A percentile compares a stretch with the other conserved stretches of the same genome.
phyloP scores from a whole-genome alignment of 1,140 invertebrate species.

The Hyphantria cunea region DNA sequence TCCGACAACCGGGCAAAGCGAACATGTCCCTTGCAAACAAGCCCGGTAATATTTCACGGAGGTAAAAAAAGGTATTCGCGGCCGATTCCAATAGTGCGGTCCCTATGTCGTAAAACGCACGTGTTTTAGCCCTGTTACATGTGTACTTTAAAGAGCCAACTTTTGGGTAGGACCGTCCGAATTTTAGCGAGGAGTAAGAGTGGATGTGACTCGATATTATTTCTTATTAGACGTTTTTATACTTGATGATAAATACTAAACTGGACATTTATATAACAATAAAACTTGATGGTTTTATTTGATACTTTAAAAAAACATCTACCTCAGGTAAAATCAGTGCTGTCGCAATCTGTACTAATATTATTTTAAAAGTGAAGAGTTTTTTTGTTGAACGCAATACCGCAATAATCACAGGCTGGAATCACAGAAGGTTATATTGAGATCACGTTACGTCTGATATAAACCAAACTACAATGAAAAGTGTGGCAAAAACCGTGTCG shows the following conservation, averaged over 20 bases:
- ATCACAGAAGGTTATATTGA: too few relatives aligned
- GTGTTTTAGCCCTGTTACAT: conserved; percentile 66
- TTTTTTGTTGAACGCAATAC: too few relatives aligned
- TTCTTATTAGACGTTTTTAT: background rate
- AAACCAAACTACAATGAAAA: too few relatives aligned
- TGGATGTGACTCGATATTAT: conserved; percentile 40
- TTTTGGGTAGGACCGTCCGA: conserved; percentile 72
- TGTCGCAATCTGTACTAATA: too few relatives aligned
- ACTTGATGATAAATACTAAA: background rate
- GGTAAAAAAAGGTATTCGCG: conserved; percentile 68
- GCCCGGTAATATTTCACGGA: conserved; percentile 33
- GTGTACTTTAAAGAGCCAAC: conserved; percentile 70
- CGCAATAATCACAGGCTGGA: too few relatives aligned
- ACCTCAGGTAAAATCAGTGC: too few relatives aligned
- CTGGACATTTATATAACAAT: background rate
- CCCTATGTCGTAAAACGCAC: conserved; percentile 70
- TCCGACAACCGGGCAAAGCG: conserved; percentile 7
- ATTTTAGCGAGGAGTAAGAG: conserved; percentile 30
- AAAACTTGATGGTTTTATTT: background rate
- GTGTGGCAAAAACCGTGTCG: too few relatives aligned
- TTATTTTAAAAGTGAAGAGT: too few relatives aligned
- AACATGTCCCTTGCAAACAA: conserved; percentile 21
- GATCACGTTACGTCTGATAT: too few relatives aligned
- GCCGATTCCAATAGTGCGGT: conserved; percentile 64
- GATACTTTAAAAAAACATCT: too few relatives aligned